Conservation (phyloP, 2,113 vertebrate species). For the Girardinichthys multiradiatus region DNA sequence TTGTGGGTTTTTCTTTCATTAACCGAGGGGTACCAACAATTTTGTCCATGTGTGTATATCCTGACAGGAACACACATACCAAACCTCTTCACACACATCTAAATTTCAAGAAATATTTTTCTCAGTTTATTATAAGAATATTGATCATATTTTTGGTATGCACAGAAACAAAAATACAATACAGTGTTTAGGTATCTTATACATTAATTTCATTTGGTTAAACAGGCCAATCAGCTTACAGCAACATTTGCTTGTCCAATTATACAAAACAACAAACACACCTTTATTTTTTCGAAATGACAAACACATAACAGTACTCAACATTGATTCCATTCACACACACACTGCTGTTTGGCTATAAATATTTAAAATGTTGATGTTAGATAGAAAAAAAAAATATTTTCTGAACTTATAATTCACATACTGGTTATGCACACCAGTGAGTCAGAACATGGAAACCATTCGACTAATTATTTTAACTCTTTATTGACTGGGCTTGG, state of each 20-base stretch:
- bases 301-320: conserved; percentile 21
- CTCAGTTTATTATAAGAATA: conserved; percentile 84
- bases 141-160: conserved; percentile 74
- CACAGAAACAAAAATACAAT: conserved; percentile 70
- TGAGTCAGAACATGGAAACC: background rate
- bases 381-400: conserved; percentile 52
- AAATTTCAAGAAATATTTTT: conserved; percentile 27
- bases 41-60: too few species aligned
- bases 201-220: conserved; percentile 65
- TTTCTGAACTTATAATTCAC: conserved; percentile 48
- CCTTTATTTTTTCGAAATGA: conserved; percentile 2
- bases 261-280: conserved; percentile 34
- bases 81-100: background rate
- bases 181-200: conserved; percentile 61
- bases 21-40: too few species aligned
- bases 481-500: background rate
- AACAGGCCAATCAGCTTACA: conserved; percentile 48
- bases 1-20: too few species aligned
- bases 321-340: conserved; percentile 15
- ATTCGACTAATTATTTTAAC: background rate
- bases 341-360: conserved; percentile 23
- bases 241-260: conserved; percentile 10
- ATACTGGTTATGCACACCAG: conserved; percentile 49
- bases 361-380: conserved; percentile 34
- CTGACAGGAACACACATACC: background rate